Base-by-base conservation (phyloP, 2,888 invertebrate genomes). In the Serrognathus titanus region DNA sequence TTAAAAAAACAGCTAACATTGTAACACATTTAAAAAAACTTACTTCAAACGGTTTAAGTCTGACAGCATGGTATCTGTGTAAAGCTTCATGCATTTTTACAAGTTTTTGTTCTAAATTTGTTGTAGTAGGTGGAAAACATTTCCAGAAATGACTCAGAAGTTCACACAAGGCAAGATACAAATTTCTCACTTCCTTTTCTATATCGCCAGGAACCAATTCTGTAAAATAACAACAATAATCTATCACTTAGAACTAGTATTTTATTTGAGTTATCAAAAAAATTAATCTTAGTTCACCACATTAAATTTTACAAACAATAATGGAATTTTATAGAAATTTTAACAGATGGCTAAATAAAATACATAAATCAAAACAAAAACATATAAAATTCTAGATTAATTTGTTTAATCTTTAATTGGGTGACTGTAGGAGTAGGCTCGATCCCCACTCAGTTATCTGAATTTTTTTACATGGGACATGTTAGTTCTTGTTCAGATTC, bases 61-160 rank as follows among this genome's bases (percentile, higher is more conserved):
- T 94, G 20, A 90, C 90, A 71, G 87, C 85, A 75, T 95, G 89
- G 77, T 94, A 97, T 72, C 92, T 84, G 64, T 92, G 88, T 64
- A 97, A 76, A 1, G 95, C 94, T 66, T 92, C 90, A 66, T 94
- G 91, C 88, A 94, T 94, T 72, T 88, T 86, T n/a, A 88, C 81
- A 1, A 91, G 87, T 76, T 92, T 86, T 16, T 89, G 87, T 74
- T 94, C 91, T 38, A 89, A 79, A 51, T 85, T 84, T 13, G 87
- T 82, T 2, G 87, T 86, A 0, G 88, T 87, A 0, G 89, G 88
- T 37, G 91, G 92, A 80, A 98, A 97, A 75, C 96, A 92, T 45
- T 88, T 84, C 97, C 98, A 99, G 79, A 98, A 92, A 78, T 97
- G 97, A 58, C 92, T 85, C 10, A 97, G 79, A 57, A 99, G 78